Evolutionary conservation across 2,888 invertebrate species (phyloP).

Genomic region (Aromia moschata): DNA sequence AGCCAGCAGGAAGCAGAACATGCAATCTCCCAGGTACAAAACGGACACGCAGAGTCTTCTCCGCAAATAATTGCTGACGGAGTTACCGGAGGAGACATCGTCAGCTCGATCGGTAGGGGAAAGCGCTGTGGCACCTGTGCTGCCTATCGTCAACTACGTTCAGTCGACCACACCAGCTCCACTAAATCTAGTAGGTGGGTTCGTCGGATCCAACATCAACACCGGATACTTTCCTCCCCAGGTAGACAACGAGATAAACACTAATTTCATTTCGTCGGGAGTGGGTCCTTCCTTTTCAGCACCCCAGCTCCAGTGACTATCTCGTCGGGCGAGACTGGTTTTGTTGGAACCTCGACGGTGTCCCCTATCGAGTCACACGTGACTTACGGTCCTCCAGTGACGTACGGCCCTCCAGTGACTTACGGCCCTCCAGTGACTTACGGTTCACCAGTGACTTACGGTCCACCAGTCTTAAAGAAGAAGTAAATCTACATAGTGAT

Average conservation of each 20-base stretch:
- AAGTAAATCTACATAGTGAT: neutral
- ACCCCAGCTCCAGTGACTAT: slow-evolving; percentile 5
- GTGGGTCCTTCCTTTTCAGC: slow-evolving; percentile 6
- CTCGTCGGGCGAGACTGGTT: neutral
- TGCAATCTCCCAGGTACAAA: slow-evolving; percentile 48
- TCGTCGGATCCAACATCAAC: neutral
- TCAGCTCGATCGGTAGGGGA: slow-evolving; percentile 4
- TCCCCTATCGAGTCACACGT: neutral
- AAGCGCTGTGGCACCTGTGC: neutral
- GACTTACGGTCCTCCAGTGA: slow-evolving; percentile 20
- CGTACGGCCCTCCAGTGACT: slow-evolving; percentile 1
- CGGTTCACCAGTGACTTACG: slow-evolving; percentile 4
- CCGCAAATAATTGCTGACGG: slow-evolving; percentile 16
- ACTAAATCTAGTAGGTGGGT: neutral
- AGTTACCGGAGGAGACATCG: slow-evolving; percentile 5
- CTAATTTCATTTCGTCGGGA: slow-evolving; percentile 9
- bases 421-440: slow-evolving; percentile 21
- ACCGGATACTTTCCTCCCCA: neutral
- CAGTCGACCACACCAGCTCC: slow-evolving; percentile 1
- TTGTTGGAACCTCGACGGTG: slow-evolving; percentile 2
- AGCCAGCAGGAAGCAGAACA: slow-evolving; percentile 69
- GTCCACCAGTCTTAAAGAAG: slow-evolving; percentile 13
- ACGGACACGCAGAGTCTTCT: slow-evolving; percentile 23
- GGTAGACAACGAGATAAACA: neutral
- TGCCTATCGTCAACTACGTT: slow-evolving; percentile 13